These are phyloP conservation scores for Clamator glandarius DNA, from an alignment of 2,797 vertebrate species.

Conservation along the genomic window DNA sequence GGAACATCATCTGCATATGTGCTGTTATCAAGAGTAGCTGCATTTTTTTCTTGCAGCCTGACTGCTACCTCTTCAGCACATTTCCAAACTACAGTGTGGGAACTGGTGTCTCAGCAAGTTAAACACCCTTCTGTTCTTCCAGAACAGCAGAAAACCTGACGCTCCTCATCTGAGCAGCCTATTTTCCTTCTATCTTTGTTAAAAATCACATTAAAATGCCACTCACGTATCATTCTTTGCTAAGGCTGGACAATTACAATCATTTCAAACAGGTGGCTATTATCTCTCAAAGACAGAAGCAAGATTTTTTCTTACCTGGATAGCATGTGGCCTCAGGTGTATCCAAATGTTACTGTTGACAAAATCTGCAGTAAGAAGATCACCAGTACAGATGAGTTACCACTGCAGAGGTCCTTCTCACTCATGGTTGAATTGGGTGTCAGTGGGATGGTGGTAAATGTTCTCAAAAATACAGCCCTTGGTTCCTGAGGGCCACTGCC, in stretches of 20 bases:
- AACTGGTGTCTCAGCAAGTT: background rate
- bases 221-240: background rate
- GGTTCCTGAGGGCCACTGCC: background rate
- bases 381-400: background rate
- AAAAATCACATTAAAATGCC: background rate
- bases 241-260: background rate
- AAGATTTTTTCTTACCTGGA: background rate
- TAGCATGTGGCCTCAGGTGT: background rate
- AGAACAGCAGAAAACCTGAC: background rate
- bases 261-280: background rate
- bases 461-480: background rate
- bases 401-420: background rate
- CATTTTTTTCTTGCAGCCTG: background rate
- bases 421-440: background rate
- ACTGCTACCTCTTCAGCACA: background rate
- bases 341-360: background rate
- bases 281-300: background rate
- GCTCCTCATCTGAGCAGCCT: background rate
- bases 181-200: background rate
- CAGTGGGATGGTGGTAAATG: rapidly evolving
- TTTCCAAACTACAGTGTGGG: background rate
- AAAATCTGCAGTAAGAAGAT: background rate
- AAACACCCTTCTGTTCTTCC: background rate
- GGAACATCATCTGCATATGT: background rate
- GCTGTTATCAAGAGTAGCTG: background rate